Conservation (phyloP, 2,113 vertebrate genomes). For the Phycodurus eques region DNA sequence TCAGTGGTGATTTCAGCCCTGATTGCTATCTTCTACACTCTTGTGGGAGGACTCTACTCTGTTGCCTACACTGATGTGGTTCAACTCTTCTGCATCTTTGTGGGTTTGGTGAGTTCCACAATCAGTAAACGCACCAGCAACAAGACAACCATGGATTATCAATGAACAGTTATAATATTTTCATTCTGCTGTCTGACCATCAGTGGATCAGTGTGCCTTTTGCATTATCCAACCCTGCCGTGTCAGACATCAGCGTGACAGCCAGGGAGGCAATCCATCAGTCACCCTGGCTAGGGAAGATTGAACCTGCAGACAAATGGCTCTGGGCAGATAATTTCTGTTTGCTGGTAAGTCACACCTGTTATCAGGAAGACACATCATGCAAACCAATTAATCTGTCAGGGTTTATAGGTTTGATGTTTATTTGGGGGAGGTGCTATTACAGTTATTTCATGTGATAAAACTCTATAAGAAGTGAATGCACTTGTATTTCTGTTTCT, state of each 20-base stretch:
- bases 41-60: slow-evolving; percentile 92
- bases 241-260: slow-evolving; percentile 84
- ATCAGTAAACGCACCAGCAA: background rate
- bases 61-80: slow-evolving; percentile 97
- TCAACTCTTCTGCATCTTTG: slow-evolving; percentile 95
- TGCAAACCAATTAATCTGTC: slow-evolving; percentile 1
- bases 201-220: slow-evolving; percentile 98
- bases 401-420: background rate
- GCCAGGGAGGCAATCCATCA: slow-evolving; percentile 83
- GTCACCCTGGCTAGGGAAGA: slow-evolving; percentile 86
- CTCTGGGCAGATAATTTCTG: slow-evolving; percentile 92
- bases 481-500: slow-evolving; percentile 65
- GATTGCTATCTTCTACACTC: slow-evolving; percentile 90
- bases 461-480: slow-evolving; percentile 27
- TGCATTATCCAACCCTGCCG: slow-evolving; percentile 87
- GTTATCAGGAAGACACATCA: slow-evolving; percentile 1
- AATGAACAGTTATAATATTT: background rate
- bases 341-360: slow-evolving; percentile 79
- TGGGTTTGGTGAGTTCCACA: slow-evolving; percentile 85
- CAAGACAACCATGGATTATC: background rate
- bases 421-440: background rate
- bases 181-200: slow-evolving; percentile 24
- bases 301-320: slow-evolving; percentile 79
- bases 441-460: background rate
- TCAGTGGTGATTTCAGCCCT: slow-evolving; percentile 90